Conservation (phyloP, 2,113 vertebrate genomes). For the Colius striatus region DNA sequence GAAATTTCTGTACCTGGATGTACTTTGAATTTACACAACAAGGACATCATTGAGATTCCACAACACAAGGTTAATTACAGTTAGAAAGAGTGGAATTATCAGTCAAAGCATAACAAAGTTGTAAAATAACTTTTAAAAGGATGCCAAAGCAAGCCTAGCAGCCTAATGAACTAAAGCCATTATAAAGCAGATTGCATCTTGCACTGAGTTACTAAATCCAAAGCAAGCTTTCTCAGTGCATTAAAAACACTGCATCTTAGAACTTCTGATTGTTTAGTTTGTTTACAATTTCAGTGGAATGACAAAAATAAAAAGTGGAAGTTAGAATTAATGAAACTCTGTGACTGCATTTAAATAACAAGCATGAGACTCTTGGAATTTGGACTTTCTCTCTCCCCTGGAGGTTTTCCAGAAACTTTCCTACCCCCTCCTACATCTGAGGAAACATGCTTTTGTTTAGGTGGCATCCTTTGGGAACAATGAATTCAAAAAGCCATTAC, state of each 20-base stretch:
- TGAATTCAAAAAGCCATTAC: not conserved
- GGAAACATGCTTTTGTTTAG: not conserved
- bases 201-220: not conserved
- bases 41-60: not conserved
- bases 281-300: not conserved
- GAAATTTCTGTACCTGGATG: not conserved
- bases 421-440: not conserved
- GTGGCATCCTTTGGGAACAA: slow-evolving; percentile 1
- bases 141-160: not conserved
- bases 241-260: not conserved
- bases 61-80: not conserved
- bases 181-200: not conserved
- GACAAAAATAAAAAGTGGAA: not conserved
- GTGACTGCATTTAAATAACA: not conserved
- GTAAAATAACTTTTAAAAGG: not conserved
- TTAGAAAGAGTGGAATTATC: not conserved
- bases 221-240: not conserved
- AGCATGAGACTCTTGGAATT: not conserved
- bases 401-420: slow-evolving; percentile 12
- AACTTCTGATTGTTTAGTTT: not conserved
- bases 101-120: not conserved
- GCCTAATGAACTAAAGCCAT: not conserved
- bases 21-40: not conserved
- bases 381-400: not conserved
- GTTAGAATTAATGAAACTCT: not conserved